Evolutionary conservation across 64 coral and sea anemone genomes (phyloP), one percentile per base, ranked within the genome.

Genomic region (Actinia tenebrosa): DNA sequence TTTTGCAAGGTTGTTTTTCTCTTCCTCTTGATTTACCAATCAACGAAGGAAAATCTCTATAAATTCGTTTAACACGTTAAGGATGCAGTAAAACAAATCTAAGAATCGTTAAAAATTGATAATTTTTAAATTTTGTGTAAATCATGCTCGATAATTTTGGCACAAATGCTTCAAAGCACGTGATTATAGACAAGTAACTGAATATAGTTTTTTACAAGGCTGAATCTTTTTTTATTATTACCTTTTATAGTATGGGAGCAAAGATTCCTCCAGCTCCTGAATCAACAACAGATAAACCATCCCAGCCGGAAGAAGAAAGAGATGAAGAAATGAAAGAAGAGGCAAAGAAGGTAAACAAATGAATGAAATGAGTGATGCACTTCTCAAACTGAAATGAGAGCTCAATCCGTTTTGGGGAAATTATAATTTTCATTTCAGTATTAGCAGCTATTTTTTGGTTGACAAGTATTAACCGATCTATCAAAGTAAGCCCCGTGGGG

Each of bases 241-340:
- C 4, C 46, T 37, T 37, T 37, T 37, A 37, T 37, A 91, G 89
- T 60, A 43, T 91, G 4, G 89, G 89, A 45, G 89, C 55, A 0
- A 80, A 25, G 3, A 61, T 91, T 18, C 89, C 89, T 61, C 89
- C 89, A 86, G 81, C 64, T 45, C 82, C 88, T 58, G 88, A 89
- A 47, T 59, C 68, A 5, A 81, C 81, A 58, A 22, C 81, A 71
- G 88, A 84, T 44, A 81, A 64, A 42, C 26, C 84, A 78, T 37
- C 89, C 16, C 25, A 53, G 13, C 13, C 83, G 56, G 59, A 81
- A 17, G 37, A 52, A 59, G 54, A 87, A 54, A n/a, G 23, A 25
- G 56, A 88, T 56, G 87, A 88, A 78, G 53, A 77, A 18, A 56
- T 79, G 56, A 77, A 77, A 80, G 56, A 56, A 22, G 75, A 88